phyloP scores from a whole-genome alignment of 2,113 vertebrate genomes.

The Pimephales promelas region DNA sequence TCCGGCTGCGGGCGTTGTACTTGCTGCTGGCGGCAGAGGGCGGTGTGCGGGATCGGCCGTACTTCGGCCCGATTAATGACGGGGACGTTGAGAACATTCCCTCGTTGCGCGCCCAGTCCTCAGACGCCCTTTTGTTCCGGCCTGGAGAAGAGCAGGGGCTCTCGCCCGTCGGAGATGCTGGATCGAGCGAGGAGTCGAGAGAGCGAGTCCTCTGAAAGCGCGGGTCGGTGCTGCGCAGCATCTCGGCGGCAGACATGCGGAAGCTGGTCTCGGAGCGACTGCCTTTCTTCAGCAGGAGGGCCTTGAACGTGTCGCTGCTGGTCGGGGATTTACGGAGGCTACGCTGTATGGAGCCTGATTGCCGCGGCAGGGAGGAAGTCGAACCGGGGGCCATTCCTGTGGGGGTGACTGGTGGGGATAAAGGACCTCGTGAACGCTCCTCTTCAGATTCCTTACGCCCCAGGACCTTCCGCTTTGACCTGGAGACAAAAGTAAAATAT shows the following conservation, averaged over 20 bases:
- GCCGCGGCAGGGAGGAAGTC: conserved; percentile 76
- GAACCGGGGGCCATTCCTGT: conserved; percentile 75
- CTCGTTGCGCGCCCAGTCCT: conserved; percentile 89
- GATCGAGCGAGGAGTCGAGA: conserved; percentile 69
- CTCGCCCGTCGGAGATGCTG: conserved; percentile 63
- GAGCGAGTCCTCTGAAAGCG: conserved; percentile 81
- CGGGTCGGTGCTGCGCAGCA: conserved; percentile 92
- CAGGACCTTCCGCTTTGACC: conserved; percentile 97
- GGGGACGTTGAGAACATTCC: conserved; percentile 69
- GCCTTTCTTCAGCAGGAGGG: conserved; percentile 95
- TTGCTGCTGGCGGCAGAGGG: conserved; percentile 96
- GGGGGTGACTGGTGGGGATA: conserved; percentile 88
- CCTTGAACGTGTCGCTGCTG: conserved; percentile 98
- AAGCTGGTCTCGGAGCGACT: conserved; percentile 89
- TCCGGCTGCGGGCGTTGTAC: conserved; percentile 88
- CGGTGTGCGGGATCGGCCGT: conserved; percentile 88
- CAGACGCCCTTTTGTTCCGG: conserved; percentile 78
- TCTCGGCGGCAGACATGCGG: conserved; percentile 94
- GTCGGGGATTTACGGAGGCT: conserved; percentile 90
- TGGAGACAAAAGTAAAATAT: conserved; percentile 60
- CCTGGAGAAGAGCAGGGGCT: conserved; percentile 75
- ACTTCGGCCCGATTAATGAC: conserved; percentile 77
- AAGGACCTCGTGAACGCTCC: conserved; percentile 80
- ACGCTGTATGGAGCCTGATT: conserved; percentile 88
- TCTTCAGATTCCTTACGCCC: conserved; percentile 95